Evolutionary conservation across 35 echinoderm and acorn worm species (phyloP).

Genomic region (Ptychodera flava): DNA sequence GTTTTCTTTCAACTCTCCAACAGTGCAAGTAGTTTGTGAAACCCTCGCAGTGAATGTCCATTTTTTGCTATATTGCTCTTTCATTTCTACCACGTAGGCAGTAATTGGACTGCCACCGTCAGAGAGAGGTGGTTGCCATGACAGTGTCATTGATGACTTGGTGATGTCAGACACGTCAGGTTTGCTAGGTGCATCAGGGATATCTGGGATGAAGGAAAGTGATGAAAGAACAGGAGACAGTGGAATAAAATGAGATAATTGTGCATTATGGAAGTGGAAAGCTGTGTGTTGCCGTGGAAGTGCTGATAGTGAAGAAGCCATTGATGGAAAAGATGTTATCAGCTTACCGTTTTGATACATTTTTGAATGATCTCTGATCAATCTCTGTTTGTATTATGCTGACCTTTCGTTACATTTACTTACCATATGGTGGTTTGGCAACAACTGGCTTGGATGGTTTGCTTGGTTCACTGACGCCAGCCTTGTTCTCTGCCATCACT

Average conservation of each 20-base stretch:
- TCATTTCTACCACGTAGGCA: conserved; percentile 61
- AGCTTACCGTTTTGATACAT: too few species aligned
- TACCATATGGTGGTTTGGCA: conserved; percentile 20
- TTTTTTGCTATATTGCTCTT: conserved; percentile 35
- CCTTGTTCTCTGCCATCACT: conserved; percentile 10
- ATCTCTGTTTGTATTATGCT: too few species aligned
- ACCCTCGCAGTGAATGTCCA: conserved; percentile 19
- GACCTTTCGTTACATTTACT: too few species aligned
- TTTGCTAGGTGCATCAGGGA: conserved; percentile 26
- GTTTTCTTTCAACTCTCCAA: conserved; percentile 8
- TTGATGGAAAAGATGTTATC: neutral
- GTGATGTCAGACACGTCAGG: conserved; percentile 45
- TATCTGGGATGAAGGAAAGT: conserved; percentile 26
- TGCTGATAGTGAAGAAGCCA: too few species aligned
- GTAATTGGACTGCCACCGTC: conserved; percentile 64
- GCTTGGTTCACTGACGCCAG: conserved; percentile 11
- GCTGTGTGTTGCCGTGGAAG: too few species aligned
- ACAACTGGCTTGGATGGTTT: neutral
- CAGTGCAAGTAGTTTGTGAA: neutral
- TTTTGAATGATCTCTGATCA: too few species aligned
- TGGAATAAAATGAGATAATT: neutral
- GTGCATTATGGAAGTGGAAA: too few species aligned
- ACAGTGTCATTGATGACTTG: conserved; percentile 32
- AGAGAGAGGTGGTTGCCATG: conserved; percentile 44
- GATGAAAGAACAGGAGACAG: neutral